phyloP scores from a whole-genome alignment of 2,888 invertebrate species.

The Catocala fraxini region DNA sequence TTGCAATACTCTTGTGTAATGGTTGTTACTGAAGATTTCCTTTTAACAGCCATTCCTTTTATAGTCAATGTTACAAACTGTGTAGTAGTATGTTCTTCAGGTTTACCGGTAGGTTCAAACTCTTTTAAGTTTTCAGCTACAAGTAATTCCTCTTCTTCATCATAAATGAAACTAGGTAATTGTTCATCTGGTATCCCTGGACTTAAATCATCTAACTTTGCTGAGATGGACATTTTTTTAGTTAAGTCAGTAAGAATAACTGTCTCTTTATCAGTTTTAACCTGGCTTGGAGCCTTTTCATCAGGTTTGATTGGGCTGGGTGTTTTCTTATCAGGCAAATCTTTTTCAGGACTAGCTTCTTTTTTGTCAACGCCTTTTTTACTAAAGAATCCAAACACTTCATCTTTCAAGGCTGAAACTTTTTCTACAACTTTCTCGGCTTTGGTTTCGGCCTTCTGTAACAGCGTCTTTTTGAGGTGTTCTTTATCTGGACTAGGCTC shows the following conservation, averaged over 20 bases:
- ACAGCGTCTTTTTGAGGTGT: constrained; percentile 38
- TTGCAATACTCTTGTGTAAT: constrained; percentile 45
- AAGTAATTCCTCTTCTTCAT: constrained; percentile 43
- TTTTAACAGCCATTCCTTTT: constrained; percentile 24
- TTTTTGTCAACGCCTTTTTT: constrained; percentile 51
- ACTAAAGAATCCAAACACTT: constrained; percentile 47
- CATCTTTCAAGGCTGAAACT: constrained; percentile 36
- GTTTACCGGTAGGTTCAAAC: constrained; percentile 38
- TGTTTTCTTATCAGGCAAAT: constrained; percentile 31
- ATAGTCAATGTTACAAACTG: constrained; percentile 18
- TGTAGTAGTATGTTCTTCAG: constrained; percentile 28
- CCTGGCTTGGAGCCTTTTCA: constrained; percentile 5
- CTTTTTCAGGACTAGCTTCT: constrained; percentile 65
- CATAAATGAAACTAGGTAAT: constrained; percentile 28
- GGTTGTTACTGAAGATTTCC: constrained; percentile 31
- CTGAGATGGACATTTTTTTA: not conserved
- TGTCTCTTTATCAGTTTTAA: constrained; percentile 2
- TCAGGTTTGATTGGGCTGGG: constrained; percentile 24
- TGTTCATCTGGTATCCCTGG: constrained; percentile 16
- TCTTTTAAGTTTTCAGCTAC: constrained; percentile 48
- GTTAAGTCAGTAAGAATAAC: not conserved
- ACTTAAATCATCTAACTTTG: constrained; percentile 5
- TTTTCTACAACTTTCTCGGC: constrained; percentile 43
- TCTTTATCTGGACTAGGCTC: constrained; percentile 31
- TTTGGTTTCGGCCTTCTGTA: constrained; percentile 40